Conservation (phyloP, 1,140 invertebrate species). For the Ceratitis capitata region DNA sequence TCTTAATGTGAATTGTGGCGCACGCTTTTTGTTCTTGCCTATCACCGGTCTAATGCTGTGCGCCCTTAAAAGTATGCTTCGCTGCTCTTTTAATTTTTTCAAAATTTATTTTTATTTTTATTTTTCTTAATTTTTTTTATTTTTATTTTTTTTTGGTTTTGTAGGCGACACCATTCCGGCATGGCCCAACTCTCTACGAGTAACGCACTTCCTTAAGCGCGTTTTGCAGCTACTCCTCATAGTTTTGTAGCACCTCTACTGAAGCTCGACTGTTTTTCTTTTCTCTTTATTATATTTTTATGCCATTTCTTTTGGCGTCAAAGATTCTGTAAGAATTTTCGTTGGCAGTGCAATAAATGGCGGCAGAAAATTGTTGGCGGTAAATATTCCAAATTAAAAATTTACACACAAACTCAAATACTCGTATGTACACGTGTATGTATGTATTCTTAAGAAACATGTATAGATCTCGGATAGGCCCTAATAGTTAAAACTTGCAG, state of each 20-base stretch:
- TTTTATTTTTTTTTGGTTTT: neutral
- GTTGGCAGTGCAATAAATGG: neutral
- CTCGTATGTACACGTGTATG: too few relatives aligned
- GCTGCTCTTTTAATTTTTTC: neutral
- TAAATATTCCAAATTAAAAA: too few relatives aligned
- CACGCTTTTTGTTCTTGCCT: neutral
- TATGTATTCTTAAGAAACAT: too few relatives aligned
- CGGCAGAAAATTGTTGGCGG: too few relatives aligned
- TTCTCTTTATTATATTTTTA: neutral
- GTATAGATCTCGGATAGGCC: neutral
- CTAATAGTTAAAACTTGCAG: neutral
- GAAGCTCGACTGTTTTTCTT: neutral
- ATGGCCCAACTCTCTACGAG: neutral
- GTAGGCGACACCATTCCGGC: constrained; percentile 22
- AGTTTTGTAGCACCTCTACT: neutral
- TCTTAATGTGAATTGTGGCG: neutral
- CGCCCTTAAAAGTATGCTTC: neutral
- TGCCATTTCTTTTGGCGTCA: constrained; percentile 13
- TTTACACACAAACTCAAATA: too few relatives aligned
- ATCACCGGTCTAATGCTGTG: neutral
- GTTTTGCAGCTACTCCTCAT: neutral
- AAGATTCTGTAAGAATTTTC: neutral
- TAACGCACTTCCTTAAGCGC: neutral
- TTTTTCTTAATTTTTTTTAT: neutral
- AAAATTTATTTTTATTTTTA: neutral